Conservation (phyloP, 2,113 vertebrate species). For the Vidua chalybeata region DNA sequence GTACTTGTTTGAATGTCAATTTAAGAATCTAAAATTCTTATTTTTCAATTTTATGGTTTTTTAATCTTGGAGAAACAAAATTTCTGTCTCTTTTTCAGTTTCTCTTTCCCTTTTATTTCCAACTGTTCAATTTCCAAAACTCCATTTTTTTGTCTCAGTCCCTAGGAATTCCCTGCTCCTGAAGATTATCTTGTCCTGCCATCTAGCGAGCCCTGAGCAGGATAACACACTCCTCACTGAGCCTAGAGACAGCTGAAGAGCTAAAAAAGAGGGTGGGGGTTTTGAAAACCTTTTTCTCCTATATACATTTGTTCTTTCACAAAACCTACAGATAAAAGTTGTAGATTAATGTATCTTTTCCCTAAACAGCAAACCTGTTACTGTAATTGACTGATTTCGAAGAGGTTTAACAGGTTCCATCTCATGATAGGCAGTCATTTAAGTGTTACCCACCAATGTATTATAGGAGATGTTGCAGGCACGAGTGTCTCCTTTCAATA, state of each 20-base stretch:
- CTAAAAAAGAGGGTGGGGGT: neutral
- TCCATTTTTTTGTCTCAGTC: neutral
- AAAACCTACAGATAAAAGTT: neutral
- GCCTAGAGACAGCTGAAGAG: neutral
- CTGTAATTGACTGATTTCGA: neutral
- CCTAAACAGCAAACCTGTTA: neutral
- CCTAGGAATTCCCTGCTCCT: neutral
- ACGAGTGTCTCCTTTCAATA: neutral
- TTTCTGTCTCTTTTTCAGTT: neutral
- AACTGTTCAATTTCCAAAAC: neutral
- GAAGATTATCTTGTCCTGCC: slow-evolving; percentile 64
- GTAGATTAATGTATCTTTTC: neutral
- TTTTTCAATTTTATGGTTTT: neutral
- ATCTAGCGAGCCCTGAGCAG: slow-evolving; percentile 39
- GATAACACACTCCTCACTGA: neutral
- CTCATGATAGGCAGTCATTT: neutral
- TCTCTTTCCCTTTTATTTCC: neutral
- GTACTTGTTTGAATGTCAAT: neutral
- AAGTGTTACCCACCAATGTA: neutral
- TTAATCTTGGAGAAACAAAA: neutral
- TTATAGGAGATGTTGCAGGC: neutral
- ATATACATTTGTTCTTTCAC: neutral
- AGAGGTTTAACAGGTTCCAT: neutral
- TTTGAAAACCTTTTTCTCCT: neutral
- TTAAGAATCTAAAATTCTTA: slow-evolving; percentile 13